These are phyloP conservation scores for Daphoenositta chrysoptera DNA, from an alignment of 2,113 vertebrate species.

Conservation along the genomic window DNA sequence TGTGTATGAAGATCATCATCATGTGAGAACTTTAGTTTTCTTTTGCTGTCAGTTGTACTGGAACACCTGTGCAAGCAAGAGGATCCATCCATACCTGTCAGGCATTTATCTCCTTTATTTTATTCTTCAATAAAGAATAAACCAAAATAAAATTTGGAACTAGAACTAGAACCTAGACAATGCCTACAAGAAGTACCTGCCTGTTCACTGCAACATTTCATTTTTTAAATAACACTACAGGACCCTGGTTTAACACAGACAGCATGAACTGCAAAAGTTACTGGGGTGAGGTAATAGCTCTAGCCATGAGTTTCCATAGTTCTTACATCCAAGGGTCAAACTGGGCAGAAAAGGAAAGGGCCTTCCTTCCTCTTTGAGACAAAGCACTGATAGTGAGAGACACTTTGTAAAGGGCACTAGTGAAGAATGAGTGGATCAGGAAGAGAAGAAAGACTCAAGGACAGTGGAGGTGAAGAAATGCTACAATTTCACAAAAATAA, in stretches of 20 bases:
- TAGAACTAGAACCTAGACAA: not conserved
- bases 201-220: not conserved
- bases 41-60: not conserved
- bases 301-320: not conserved
- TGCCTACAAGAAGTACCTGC: not conserved
- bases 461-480: not conserved
- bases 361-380: not conserved
- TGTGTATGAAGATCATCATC: not conserved
- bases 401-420: not conserved
- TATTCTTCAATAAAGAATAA: not conserved
- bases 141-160: not conserved
- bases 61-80: not conserved
- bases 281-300: not conserved
- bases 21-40: not conserved
- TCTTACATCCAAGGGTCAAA: not conserved
- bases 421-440: not conserved
- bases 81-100: not conserved
- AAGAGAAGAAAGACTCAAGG: not conserved
- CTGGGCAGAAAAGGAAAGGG: not conserved
- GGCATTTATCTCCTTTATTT: not conserved
- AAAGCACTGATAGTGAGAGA: not conserved
- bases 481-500: not conserved
- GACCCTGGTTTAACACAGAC: not conserved
- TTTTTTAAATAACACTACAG: not conserved
- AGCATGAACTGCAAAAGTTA: not conserved